Evolutionary conservation across 2,113 vertebrate genomes (phyloP).

Genomic region (Cyrtonyx montezumae): DNA sequence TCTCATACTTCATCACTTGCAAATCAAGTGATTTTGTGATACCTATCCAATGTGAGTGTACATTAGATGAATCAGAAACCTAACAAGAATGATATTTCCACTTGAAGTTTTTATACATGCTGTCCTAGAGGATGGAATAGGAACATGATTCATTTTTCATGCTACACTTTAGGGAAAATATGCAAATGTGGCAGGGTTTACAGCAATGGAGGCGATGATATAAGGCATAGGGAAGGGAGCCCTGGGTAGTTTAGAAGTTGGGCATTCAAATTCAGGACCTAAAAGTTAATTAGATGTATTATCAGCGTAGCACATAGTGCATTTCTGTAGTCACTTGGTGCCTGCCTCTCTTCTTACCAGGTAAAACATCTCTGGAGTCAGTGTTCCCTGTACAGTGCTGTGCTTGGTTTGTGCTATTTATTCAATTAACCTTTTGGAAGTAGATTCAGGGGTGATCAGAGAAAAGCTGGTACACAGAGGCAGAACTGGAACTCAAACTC

Average conservation of each 20-base stretch:
- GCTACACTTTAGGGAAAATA: neutral
- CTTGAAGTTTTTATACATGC: neutral
- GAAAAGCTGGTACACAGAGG: neutral
- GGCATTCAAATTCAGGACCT: neutral
- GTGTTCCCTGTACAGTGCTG: neutral
- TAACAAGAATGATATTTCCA: neutral
- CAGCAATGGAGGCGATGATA: neutral
- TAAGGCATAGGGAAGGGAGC: neutral
- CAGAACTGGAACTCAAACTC: neutral
- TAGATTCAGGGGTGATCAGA: neutral
- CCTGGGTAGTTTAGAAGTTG: neutral
- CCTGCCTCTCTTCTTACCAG: neutral
- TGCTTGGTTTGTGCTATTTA: neutral
- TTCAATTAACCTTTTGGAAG: neutral
- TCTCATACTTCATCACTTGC: neutral
- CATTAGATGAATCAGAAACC: neutral
- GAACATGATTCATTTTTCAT: neutral
- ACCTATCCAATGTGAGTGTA: neutral
- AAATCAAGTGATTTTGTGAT: conserved; percentile 10
- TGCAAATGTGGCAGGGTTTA: neutral
- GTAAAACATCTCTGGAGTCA: neutral
- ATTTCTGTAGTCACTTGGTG: neutral
- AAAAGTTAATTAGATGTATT: neutral
- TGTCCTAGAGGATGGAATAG: neutral
- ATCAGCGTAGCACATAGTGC: neutral